Evolutionary conservation across 2,113 vertebrate genomes (phyloP), one percentile per base, ranked within the genome.

Genomic region (Pelecanoides urinatrix): DNA sequence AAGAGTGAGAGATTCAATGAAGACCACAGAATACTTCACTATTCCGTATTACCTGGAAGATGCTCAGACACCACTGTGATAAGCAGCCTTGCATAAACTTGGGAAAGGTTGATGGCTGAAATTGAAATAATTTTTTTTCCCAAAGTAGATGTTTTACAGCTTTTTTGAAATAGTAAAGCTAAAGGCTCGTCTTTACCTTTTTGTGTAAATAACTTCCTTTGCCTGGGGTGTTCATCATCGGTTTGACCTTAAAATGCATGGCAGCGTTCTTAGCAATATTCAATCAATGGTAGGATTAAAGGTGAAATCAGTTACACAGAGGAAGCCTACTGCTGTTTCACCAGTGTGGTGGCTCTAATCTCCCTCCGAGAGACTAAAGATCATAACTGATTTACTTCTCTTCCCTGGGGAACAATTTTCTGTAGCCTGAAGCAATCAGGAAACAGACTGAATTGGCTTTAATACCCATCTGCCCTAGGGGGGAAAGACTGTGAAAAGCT

Each of bases 381-480:
- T 98, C 98, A 98, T 98, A 98, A 98, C 98, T 98, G 98, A 98
- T 98, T 98, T 97, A 96, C 97, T 97, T 77, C 96, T 96, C 95
- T 97, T 98, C 98, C 97, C 97, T 96, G 97, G 97, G 98, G 98
- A 98, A 98, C 96, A 98, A 96, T 98, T 98, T 98, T 94, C 98
- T 97, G 95, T 96, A 97, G 97, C 97, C 96, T 96, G 97, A 94
- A 97, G 98, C 97, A 98, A 98, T 98, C 98, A 98, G 97, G 97
- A 98, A 98, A 98, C 97, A 97, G 92, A 97, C 97, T 94, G 97
- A 98, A 98, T 97, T 97, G 96, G 96, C 95, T 98, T 97, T 97
- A 95, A 94, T 94, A 98, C 96, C 92, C 94, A 97, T 88, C 88
- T 97, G 96, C 97, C 98, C 97, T 93, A 84, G 88, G 94, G 84